A percentile compares a stretch with the other conserved stretches of the same genome.
These are phyloP conservation scores for Cygnus atratus DNA, from an alignment of 2,113 vertebrate genomes.

Conservation along the genomic window DNA sequence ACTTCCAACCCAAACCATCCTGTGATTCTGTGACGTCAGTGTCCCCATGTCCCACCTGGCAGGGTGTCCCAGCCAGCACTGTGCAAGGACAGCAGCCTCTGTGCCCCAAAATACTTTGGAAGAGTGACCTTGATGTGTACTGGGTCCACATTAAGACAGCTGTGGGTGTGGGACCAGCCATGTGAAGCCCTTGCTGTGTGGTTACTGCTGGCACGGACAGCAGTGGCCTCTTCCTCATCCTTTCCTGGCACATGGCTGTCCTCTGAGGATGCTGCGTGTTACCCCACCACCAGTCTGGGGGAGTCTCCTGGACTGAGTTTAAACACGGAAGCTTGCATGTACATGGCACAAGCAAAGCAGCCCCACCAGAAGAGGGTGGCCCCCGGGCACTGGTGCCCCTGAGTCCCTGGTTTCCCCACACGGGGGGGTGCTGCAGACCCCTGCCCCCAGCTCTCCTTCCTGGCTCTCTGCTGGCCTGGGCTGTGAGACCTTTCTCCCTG, in stretches of 20 bases:
- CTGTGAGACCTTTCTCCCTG: neutral
- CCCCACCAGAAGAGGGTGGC: neutral
- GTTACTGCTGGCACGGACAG: neutral
- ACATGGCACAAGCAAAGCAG: neutral
- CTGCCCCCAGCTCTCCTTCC: rapidly evolving
- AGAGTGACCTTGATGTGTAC: neutral
- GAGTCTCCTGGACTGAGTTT: neutral
- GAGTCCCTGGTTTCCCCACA: neutral
- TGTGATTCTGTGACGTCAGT: neutral
- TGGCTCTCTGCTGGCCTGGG: neutral
- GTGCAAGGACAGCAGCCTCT: rapidly evolving
- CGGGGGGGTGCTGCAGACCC: neutral
- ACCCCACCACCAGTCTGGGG: rapidly evolving
- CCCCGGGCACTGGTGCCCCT: neutral
- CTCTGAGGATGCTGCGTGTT: rapidly evolving
- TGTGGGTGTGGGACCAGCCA: rapidly evolving
- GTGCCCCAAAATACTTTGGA: neutral
- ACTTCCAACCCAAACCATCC: neutral
- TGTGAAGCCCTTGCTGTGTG: neutral
- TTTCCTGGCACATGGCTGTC: rapidly evolving
- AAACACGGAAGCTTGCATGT: rapidly evolving
- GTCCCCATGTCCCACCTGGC: rapidly evolving
- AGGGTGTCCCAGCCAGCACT: rapidly evolving
- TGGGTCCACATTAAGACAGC: rapidly evolving
- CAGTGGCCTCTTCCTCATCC: neutral